Evolutionary conservation across 2,113 vertebrate species (phyloP), one percentile per base, ranked within the genome.

Genomic region (Cyanoderma ruficeps): DNA sequence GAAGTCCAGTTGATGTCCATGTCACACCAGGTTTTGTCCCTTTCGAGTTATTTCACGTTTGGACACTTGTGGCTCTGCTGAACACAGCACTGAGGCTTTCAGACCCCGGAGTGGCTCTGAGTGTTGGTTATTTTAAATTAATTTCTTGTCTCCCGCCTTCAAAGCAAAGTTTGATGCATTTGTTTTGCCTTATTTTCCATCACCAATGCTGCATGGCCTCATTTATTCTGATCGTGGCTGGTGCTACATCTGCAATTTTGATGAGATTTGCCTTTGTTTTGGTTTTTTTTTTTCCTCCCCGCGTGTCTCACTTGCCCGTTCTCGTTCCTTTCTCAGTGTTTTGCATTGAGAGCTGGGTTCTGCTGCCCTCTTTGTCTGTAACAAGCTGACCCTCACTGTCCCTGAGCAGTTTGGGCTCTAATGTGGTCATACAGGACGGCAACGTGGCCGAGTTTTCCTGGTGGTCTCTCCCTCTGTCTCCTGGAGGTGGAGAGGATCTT

Each of bases 31-130:
- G 39, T 83, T 76, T 33, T 68, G 50, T 78, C 63, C 28, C 3
- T 72, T 20, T 20, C 16, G 53, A 42, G 12, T 35, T 35, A 4
- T 56, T 33, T 79, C 1, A 0, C 14, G 7, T 72, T 79, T 67
- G 83, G 83, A 67, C 27, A 11, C 28, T 37, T 3, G 41, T 94
- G 86, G 90, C 88, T 85, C 50, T 67, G 71, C 96, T 78, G 86
- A 72, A 33, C 64, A 69, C 92, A 95, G 92, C 24, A 64, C 65
- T 68, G 96, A 97, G 91, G 95, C 87, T 96, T 96, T 97, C 93
- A 91, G 64, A 60, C 82, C 91, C 83, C 76, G 41, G 67, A 53
- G 76, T 90, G 93, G 81, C 68, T 89, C 22, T 88, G 18, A 1
- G 3, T 88, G 67, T 88, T 90, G 85, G 90, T 89, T 90, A 79